Conservation (phyloP, 2,113 vertebrate species). For the Mellivora capensis region DNA sequence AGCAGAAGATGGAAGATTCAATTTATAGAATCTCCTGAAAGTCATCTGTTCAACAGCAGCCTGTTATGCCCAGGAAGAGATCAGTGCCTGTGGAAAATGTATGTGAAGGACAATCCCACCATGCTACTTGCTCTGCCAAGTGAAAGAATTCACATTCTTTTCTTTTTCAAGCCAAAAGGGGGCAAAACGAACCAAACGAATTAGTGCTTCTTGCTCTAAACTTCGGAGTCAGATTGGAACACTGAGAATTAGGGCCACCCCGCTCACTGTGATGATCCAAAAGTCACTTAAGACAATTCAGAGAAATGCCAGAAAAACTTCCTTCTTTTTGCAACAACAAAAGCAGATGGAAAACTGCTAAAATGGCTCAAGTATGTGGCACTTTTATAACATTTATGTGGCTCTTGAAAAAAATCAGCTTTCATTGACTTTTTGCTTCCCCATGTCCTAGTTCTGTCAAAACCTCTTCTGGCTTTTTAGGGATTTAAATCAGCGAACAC, state of each 20-base stretch:
- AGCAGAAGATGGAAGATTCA: constrained; percentile 73
- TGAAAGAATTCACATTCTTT: background rate
- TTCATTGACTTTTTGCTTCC: constrained; percentile 69
- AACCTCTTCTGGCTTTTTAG: constrained; percentile 40
- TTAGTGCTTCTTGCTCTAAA: background rate
- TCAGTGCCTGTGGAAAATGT: constrained; percentile 47
- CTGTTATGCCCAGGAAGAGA: constrained; percentile 59
- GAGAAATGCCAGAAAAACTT: constrained; percentile 56
- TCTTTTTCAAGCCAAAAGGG: constrained; percentile 34
- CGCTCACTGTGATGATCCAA: background rate
- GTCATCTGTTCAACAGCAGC: constrained; percentile 61
- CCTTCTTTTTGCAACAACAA: constrained; percentile 61
- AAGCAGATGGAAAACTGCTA: constrained; percentile 77
- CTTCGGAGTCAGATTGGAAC: background rate
- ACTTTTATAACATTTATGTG: constrained; percentile 74
- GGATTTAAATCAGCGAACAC: constrained; percentile 21
- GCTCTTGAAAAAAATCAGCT: constrained; percentile 59
- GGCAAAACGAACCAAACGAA: background rate
- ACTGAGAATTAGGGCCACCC: background rate
- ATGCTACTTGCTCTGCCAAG: background rate
- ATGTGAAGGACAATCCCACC: constrained; percentile 29
- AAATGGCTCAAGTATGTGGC: constrained; percentile 74
- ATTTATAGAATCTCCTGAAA: constrained; percentile 70
- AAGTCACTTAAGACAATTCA: constrained; percentile 56
- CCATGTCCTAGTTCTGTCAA: constrained; percentile 70